Evolutionary conservation across 2,797 vertebrate genomes (phyloP), one percentile per base, ranked within the genome.

Genomic region (Gobionotothen gibberifrons): DNA sequence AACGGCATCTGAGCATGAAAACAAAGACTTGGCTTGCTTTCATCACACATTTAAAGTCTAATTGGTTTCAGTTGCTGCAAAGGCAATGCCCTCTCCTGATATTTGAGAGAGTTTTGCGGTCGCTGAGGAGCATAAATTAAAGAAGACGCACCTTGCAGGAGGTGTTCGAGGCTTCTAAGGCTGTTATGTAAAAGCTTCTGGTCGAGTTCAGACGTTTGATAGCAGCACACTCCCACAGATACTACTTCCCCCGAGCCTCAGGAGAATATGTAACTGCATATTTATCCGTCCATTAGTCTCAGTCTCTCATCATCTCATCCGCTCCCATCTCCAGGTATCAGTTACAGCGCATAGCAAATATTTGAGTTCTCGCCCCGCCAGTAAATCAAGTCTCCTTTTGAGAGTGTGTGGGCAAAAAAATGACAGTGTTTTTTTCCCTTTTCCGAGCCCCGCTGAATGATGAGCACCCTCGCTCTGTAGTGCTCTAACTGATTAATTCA

Each of bases 251-350:
- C n/a, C 0, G 40, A 62, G 69, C 81, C 78, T 78, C 59, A 9
- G 70, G 84, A 85, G 62, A 58, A 70, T 63, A 71, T 19, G 62
- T 61, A 69, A 56, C 79, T 83, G 78, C 85, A 84, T 85, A 76
- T 90, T 85, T 81, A 84, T 85, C 79, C 39, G 43, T 76, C 78
- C 78, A 87, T 89, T 86, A 84, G 77, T 85, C 69, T 76, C 75
- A 16, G 56, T 72, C 57, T 55, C 78, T 85, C 81, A 57, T 75
- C 79, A n/a, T 72, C 76, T 75, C 74, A 39, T 69, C 72, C 72
- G 74, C 52, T 71, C 56, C 42, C 60, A 61, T 73, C 85, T 78
- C 48, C 74, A 74, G 75, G 74, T 83, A 82, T 80, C 66, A 13
- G 49, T 74, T 79, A 53, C 79, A 69, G 75, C 0, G 16, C 61